Evolutionary conservation across 2,797 vertebrate genomes (phyloP).

Genomic region (Chloroceryle inda): DNA sequence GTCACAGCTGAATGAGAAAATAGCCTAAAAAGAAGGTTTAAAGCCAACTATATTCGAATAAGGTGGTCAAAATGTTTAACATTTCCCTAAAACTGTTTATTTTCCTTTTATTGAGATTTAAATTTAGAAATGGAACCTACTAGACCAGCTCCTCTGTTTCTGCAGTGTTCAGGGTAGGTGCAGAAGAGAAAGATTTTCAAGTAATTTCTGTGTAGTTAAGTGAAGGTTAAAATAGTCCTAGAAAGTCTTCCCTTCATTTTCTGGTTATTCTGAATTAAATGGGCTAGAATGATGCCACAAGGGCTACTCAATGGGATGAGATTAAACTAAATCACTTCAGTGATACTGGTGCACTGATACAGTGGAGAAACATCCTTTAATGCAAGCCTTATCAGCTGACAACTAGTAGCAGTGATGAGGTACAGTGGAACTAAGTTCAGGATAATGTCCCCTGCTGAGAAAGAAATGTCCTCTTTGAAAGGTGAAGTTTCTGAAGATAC

Average conservation of each 20-base stretch:
- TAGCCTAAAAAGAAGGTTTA: not conserved
- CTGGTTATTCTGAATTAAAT: constrained; percentile 1
- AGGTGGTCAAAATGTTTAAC: fast-evolving
- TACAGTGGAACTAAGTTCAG: not conserved
- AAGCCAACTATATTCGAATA: not conserved
- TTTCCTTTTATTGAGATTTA: not conserved
- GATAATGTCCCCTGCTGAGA: not conserved
- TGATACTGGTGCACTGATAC: not conserved
- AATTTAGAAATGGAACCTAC: not conserved
- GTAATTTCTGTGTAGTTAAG: not conserved
- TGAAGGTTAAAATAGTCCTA: not conserved
- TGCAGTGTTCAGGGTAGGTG: not conserved
- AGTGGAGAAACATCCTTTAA: not conserved
- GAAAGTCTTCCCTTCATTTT: not conserved
- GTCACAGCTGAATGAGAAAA: not conserved
- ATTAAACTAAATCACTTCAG: not conserved
- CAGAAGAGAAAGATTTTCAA: not conserved
- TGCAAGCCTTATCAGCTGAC: not conserved
- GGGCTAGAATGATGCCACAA: not conserved
- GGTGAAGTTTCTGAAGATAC: constrained; percentile 14
- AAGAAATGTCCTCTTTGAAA: constrained; percentile 22
- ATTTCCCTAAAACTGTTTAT: not conserved
- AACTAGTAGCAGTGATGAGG: not conserved
- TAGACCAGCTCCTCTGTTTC: not conserved
- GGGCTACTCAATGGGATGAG: not conserved